Conservation (phyloP, 2,797 vertebrate species). For the Artibeus lituratus region DNA sequence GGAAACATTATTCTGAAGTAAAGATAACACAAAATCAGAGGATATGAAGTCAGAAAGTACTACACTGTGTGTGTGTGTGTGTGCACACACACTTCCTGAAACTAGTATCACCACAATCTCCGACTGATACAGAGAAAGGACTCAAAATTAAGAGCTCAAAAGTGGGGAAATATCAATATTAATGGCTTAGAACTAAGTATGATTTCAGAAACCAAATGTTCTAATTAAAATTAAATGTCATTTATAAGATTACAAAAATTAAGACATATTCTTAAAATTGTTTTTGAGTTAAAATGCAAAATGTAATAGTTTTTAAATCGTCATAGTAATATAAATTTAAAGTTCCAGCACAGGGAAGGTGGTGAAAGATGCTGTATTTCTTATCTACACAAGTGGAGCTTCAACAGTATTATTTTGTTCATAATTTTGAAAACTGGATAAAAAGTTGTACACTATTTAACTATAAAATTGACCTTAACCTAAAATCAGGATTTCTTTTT, state of each 20-base stretch:
- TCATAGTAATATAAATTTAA: neutral
- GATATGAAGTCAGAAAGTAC: neutral
- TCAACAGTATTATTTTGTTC: neutral
- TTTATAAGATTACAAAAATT: neutral
- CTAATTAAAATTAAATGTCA: slow-evolving; percentile 15
- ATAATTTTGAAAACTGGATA: neutral
- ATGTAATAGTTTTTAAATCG: neutral
- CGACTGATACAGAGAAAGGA: neutral
- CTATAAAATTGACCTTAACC: slow-evolving; percentile 22
- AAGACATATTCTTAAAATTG: neutral
- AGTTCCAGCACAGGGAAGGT: neutral
- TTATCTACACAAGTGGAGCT: neutral
- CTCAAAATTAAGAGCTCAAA: neutral
- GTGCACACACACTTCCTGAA: neutral
- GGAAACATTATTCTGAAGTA: neutral
- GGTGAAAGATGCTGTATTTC: neutral
- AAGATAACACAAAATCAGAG: neutral
- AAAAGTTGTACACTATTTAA: neutral
- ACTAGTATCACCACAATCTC: neutral
- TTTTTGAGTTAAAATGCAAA: slow-evolving; percentile 16
- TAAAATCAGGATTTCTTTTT: neutral
- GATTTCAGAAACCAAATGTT: slow-evolving; percentile 2
- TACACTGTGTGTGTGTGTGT: neutral
- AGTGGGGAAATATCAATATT: neutral
- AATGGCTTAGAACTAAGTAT: neutral